A percentile compares a stretch with the other conserved stretches of the same genome.
These are phyloP conservation scores for Clarias platycephalus DNA, from an alignment of 2,797 vertebrate genomes.

Conservation along the genomic window DNA sequence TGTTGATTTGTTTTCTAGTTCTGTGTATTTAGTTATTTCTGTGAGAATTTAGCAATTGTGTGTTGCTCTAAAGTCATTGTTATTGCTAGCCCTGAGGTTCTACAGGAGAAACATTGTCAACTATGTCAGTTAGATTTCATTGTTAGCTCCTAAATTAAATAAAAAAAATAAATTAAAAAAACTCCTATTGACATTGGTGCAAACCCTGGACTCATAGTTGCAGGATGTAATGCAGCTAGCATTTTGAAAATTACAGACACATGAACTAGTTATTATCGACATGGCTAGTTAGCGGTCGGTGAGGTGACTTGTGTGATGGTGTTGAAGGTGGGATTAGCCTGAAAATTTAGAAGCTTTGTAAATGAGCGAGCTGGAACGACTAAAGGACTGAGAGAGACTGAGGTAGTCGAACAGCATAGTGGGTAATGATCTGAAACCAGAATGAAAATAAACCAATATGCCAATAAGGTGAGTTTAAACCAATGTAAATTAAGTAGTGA, in stretches of 20 bases:
- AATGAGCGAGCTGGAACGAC: background rate
- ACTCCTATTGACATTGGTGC: no score
- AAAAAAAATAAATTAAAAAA: background rate
- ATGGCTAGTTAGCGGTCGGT: background rate
- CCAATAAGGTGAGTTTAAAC: background rate
- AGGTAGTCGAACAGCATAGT: background rate
- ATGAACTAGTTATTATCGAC: background rate
- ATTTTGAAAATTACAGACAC: background rate
- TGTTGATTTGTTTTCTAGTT: background rate
- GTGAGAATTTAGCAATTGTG: background rate
- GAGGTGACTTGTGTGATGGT: background rate
- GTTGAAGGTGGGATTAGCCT: background rate
- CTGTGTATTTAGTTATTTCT: background rate
- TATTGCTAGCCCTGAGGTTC: background rate
- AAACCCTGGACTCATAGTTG: background rate
- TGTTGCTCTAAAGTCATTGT: background rate
- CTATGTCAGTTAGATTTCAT: background rate
- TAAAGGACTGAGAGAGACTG: background rate
- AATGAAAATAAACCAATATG: background rate
- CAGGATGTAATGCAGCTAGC: background rate
- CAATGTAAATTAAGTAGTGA: background rate
- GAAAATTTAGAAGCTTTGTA: background rate
- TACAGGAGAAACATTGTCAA: background rate
- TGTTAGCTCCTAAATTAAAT: background rate
- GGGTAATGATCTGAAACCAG: background rate